Evolutionary conservation across 2,113 vertebrate species (phyloP), one percentile per base, ranked within the genome.

Genomic region (Calyptommatus sinebrachiatus): DNA sequence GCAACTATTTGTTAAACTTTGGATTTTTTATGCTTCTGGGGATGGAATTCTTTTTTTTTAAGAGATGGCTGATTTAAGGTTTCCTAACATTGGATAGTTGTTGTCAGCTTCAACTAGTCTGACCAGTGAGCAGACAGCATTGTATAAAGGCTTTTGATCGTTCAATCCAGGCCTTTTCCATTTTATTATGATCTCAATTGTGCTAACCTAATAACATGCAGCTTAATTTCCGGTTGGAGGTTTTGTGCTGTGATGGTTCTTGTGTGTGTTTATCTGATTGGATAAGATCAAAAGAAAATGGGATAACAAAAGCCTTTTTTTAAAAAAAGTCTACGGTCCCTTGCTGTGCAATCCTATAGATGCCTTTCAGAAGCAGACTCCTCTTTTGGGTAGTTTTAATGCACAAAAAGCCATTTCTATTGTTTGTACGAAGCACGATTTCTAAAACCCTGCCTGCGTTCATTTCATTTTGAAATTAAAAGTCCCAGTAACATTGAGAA

Each of bases 391-490:
- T 65, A n/a, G 26, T 26, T 24, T 12, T 65, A n/a, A n/a, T n/a
- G 26, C 26, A 65, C n/a, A 65, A 29, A 31, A 28, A 14, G 11
- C 29, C 35, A 41, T 28, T 31, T 29, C 18, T 66, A 2, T 48
- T 68, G 74, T 74, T 16, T 31, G 41, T 4, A 26, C 18, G 46
- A 21, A 76, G 50, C 29, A 41, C 62, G 70, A 71, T 35, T 35
- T 21, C 8, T n/a, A 14, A 50, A 26, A 41, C 21, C 1, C 84
- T 82, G 77, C 0, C 14, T 83, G 80, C 87, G 84, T 89, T 86
- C 83, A 83, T 87, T 92, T 84, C 83, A 26, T 73, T n/a, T 2
- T 0, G 16, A 67, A 22, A 24, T 28, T 61, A 68, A 63, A 68
- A 83, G 29, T 29, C 45, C 35, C 22, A 45, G 31, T 35, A 53